phyloP scores from a whole-genome alignment of 2,797 vertebrate genomes.

The Antennarius maculatus region DNA sequence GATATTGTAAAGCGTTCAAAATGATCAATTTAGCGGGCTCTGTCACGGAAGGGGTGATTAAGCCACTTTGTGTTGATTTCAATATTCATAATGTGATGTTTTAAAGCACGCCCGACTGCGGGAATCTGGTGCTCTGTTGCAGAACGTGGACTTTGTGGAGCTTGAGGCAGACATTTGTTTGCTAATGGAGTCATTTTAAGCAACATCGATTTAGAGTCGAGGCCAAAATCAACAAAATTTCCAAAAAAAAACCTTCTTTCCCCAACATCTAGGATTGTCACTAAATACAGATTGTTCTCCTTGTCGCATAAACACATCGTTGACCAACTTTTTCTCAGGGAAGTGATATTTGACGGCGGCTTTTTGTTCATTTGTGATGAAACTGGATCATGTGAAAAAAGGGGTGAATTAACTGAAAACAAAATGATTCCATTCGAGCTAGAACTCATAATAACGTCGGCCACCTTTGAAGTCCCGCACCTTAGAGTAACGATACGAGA shows the following conservation, averaged over 20 bases:
- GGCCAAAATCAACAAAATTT: slow-evolving; percentile 24
- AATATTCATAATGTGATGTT: slow-evolving; percentile 72
- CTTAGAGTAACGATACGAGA: slow-evolving; percentile 55
- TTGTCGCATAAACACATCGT: slow-evolving; percentile 2
- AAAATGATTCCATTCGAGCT: slow-evolving; percentile 40
- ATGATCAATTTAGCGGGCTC: slow-evolving; percentile 75
- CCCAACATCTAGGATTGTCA: background rate
- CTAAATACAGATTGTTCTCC: slow-evolving; percentile 3
- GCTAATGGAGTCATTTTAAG: slow-evolving; percentile 27
- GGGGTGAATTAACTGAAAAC: background rate
- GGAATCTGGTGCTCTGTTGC: slow-evolving; percentile 50
- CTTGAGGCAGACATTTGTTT: slow-evolving; percentile 41
- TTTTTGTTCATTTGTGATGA: background rate
- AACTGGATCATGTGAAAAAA: background rate
- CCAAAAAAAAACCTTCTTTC: background rate
- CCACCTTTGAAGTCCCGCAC: slow-evolving; percentile 70
- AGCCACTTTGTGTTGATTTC: slow-evolving; percentile 78
- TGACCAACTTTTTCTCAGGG: slow-evolving; percentile 3
- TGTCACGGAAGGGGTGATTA: slow-evolving; percentile 78
- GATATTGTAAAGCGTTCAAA: slow-evolving; percentile 76
- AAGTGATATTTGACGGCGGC: background rate
- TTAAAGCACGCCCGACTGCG: slow-evolving; percentile 62
- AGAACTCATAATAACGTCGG: slow-evolving; percentile 32
- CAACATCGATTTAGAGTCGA: slow-evolving; percentile 23
- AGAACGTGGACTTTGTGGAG: slow-evolving; percentile 44